These are phyloP conservation scores for Larimichthys crocea DNA, from an alignment of 2,113 vertebrate genomes.

Conservation along the genomic window DNA sequence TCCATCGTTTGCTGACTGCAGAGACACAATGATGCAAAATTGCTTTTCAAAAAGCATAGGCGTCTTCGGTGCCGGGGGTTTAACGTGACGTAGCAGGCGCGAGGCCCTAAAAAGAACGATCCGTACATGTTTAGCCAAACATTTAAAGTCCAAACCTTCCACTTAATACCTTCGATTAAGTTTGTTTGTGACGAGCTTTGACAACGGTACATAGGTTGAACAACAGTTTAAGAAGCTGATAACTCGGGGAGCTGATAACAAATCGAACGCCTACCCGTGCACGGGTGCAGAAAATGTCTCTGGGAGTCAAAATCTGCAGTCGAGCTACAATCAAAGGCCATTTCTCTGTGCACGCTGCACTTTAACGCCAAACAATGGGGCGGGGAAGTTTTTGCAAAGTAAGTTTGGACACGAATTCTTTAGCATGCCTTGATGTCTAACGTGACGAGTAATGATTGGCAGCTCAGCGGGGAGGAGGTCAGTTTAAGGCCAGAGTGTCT, in stretches of 20 bases:
- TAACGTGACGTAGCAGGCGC: too few relatives aligned
- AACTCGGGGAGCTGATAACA: neutral
- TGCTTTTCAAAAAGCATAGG: conserved; percentile 6
- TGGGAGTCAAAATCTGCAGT: conserved; percentile 12
- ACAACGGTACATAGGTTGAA: conserved; percentile 14
- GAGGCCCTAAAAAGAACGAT: conserved; percentile 10
- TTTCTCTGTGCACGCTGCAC: conserved; percentile 9
- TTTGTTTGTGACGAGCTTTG: conserved; percentile 45
- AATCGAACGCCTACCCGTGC: neutral
- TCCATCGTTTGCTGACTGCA: conserved; percentile 19
- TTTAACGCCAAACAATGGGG: conserved; percentile 7
- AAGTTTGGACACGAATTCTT: conserved; percentile 12
- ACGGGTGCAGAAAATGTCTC: neutral
- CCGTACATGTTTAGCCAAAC: neutral
- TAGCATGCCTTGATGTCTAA: conserved; percentile 3
- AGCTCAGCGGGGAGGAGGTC: conserved; percentile 48
- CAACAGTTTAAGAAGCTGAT: conserved; percentile 1
- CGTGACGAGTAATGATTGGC: conserved; percentile 60
- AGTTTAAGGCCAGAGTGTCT: conserved; percentile 41
- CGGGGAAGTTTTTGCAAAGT: conserved; percentile 5
- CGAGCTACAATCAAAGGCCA: conserved; percentile 24
- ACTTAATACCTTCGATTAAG: conserved; percentile 35
- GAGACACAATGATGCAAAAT: conserved; percentile 23
- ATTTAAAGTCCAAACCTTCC: conserved; percentile 32
- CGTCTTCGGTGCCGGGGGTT: neutral